Evolutionary conservation across 2,888 invertebrate genomes (phyloP), one percentile per base, ranked within the genome.

Genomic region (Spisula solida): DNA sequence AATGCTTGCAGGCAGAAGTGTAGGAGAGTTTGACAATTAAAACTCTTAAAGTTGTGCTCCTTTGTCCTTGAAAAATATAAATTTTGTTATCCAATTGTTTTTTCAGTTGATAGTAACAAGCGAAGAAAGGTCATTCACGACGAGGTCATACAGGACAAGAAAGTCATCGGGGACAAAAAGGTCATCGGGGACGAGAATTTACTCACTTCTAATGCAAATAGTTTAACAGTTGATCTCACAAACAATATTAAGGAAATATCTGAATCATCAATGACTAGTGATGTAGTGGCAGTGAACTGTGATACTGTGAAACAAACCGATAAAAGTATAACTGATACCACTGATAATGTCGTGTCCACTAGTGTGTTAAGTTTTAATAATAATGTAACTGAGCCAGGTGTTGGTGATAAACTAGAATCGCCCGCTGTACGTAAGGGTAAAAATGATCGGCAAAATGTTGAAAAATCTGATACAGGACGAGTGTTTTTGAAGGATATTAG

Each of bases 331-430:
- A 14, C 75, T 18, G 75, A 66, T n/a, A 6, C 14, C 12, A 75
- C 34, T 14, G 75, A 75, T 75, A 18, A 75, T 75, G 41, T 29
- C 31, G 83, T 83, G 5, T 66, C 66, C 25, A 83, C 83, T 29
- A 83, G 83, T 75, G 18, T 31, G 18, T 10, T 75, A 31, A 75
- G 34, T 75, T 75, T 18, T 75, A 34, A 34, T 75, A 75, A 75
- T 31, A 75, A 75, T 14, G 31, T 4, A 2, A 18, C 16, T 31
- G 34, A 75, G 16, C 14, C 34, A 34, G 18, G 31, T 14, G 8
- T 4, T 75, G 6, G 75, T 75, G 75, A 75, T 31, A 31, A 75
- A 31, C 14, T 18, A 0, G 34, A 18, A 75, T 66, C 60, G 8
- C 10, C 25, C 5, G 1, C 60, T n/a, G 31, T 18, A 75, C 31